Evolutionary conservation across 1,140 invertebrate species (phyloP).

Genomic region (Geopemphigus sp.): DNA sequence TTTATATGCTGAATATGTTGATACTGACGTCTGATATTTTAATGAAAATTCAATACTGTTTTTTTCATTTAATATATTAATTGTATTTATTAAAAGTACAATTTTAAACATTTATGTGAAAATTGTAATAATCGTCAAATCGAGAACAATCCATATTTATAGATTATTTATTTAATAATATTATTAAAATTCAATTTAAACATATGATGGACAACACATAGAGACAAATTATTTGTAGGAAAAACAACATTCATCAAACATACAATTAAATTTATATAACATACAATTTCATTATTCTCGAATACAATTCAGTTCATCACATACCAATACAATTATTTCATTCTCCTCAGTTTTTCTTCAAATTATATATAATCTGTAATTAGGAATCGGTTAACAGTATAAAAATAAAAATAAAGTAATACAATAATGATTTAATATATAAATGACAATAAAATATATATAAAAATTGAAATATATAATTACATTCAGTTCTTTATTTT

Average conservation of each 20-base stretch:
- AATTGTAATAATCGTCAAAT: too few relatives aligned
- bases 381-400: not conserved
- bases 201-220: too few relatives aligned
- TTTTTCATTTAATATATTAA: too few relatives aligned
- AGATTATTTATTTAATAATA: too few relatives aligned
- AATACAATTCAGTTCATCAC: not conserved
- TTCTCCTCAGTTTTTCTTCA: not conserved
- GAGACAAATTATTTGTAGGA: not conserved
- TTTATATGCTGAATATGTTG: too few relatives aligned
- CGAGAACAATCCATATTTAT: too few relatives aligned
- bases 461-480: slow-evolving; percentile 15
- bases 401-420: not conserved
- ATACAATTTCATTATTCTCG: not conserved
- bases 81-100: too few relatives aligned
- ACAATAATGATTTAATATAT: not conserved
- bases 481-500: slow-evolving; percentile 25
- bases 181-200: too few relatives aligned
- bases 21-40: too few relatives aligned
- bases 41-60: too few relatives aligned
- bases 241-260: not conserved
- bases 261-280: not conserved
- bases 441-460: not conserved
- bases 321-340: too few relatives aligned
- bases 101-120: too few relatives aligned
- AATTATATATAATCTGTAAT: not conserved